Conservation (phyloP, 2,888 invertebrate genomes). For the Diplazon laetatorius region DNA sequence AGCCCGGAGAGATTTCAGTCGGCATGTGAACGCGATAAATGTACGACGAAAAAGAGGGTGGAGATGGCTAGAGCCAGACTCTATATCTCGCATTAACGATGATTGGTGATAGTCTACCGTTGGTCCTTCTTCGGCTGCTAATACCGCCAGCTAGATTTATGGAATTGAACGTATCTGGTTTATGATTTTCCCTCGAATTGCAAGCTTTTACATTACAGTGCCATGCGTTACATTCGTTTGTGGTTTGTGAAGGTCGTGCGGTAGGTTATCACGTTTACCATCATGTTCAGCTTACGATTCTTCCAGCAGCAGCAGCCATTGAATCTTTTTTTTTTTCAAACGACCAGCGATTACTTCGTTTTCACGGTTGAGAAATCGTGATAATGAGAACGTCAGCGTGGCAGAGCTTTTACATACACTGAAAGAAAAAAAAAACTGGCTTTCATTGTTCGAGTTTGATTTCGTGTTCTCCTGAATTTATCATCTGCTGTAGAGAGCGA, state of each 20-base stretch:
- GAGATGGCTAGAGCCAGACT: conserved; percentile 1
- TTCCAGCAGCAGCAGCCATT: conserved; percentile 3
- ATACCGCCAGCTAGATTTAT: conserved; percentile 40
- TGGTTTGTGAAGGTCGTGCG: background rate
- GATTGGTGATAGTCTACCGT: conserved; percentile 47
- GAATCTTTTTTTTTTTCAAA: conserved; percentile 52
- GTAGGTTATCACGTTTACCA: background rate
- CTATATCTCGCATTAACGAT: conserved; percentile 53
- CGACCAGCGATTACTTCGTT: conserved; percentile 73
- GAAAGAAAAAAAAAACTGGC: background rate
- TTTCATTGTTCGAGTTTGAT: conserved; percentile 1
- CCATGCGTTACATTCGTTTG: background rate
- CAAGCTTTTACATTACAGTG: conserved; percentile 15
- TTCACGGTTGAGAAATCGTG: conserved; percentile 67
- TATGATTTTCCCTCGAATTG: conserved; percentile 30
- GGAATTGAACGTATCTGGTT: conserved; percentile 45
- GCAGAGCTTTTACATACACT: conserved; percentile 24
- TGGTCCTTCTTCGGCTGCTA: conserved; percentile 2
- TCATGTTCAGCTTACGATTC: background rate
- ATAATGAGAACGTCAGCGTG: conserved; percentile 38
- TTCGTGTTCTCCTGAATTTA: conserved; percentile 41
- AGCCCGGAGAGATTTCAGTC: conserved; percentile 9
- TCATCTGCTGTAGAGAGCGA: too few relatives aligned
- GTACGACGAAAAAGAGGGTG: conserved; percentile 50
- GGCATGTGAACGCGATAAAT: conserved; percentile 51